Evolutionary conservation across 1,140 invertebrate species (phyloP).

Genomic region (Drosophila aff.): DNA sequence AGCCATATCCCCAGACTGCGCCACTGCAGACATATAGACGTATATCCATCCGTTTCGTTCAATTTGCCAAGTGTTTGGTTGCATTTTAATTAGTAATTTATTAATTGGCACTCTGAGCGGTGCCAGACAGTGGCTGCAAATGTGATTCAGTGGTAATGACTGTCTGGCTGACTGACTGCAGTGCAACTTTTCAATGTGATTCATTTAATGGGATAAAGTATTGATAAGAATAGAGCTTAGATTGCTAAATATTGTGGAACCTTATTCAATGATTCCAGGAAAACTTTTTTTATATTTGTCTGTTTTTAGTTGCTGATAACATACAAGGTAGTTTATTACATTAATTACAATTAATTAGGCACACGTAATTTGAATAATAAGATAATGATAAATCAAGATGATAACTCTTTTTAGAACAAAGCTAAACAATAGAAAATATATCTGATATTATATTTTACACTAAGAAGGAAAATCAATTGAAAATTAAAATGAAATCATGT

Average conservation of each 20-base stretch:
- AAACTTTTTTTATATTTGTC: not conserved
- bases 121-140: conserved; percentile 6
- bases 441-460: no score
- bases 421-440: no score
- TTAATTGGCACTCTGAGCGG: conserved; percentile 57
- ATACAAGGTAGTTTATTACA: no score
- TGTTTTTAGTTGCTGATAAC: no score
- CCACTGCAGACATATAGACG: conserved; percentile 21
- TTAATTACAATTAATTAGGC: no score
- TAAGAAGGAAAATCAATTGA: no score
- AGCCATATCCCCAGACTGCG: conserved; percentile 45
- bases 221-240: not conserved
- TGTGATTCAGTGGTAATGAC: conserved; percentile 21
- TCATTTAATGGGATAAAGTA: not conserved
- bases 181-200: conserved; percentile 1
- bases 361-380: no score
- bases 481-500: no score
- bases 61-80: conserved; percentile 55
- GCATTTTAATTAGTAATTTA: conserved; percentile 77
- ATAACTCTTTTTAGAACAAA: no score
- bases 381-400: no score
- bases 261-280: no score
- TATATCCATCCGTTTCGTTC: conserved; percentile 20
- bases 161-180: conserved; percentile 5
- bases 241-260: not conserved